Evolutionary conservation across 2,797 vertebrate genomes (phyloP), one percentile per base, ranked within the genome.

Genomic region (Rhinatrema bivittatum): DNA sequence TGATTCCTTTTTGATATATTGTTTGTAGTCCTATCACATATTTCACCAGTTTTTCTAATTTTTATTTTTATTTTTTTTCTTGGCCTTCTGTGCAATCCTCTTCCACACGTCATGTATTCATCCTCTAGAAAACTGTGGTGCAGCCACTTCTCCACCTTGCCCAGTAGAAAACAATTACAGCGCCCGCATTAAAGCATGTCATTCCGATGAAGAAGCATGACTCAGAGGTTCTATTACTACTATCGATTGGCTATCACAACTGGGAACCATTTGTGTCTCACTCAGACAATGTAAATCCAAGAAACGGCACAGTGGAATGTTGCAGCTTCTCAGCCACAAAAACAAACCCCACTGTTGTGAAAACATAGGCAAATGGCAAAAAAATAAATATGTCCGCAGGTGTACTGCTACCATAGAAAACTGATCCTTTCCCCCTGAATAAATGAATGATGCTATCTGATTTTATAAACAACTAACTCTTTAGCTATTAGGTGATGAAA

Each of bases 211-310:
- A 57, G 58, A 65, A 70, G 62, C 42, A 49, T 36, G 54, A 67
- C 62, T 58, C 60, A 50, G 44, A 27, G 41, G 26, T 74, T 48
- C 6, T 47, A 63, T 51, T 48, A 49, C 14, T 58, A 41, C 48
- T 53, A 56, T 36, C 62, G 61, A 63, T 7, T 50, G 53, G 50
- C 48, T 52, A 36, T 67, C 58, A 55, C 44, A 49, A 29, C 2
- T 46, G 59, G 42, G 36, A 59, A 54, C 16, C 37, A 47, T 46
- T 47, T 46, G 42, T 66, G 56, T 62, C 39, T 55, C 56, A 51
- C 30, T 56, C 48, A 50, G 45, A 65, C n/a, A n/a, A n/a, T n/a
- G 66, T 61, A 60, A 56, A 63, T 59, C 46, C 42, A 53, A 35
- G 53, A 49, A 60, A 33, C 45, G 58, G 23, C 32, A 56, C 23